phyloP scores from a whole-genome alignment of 2,888 invertebrate species.

The Willowsia nigromaculata region DNA sequence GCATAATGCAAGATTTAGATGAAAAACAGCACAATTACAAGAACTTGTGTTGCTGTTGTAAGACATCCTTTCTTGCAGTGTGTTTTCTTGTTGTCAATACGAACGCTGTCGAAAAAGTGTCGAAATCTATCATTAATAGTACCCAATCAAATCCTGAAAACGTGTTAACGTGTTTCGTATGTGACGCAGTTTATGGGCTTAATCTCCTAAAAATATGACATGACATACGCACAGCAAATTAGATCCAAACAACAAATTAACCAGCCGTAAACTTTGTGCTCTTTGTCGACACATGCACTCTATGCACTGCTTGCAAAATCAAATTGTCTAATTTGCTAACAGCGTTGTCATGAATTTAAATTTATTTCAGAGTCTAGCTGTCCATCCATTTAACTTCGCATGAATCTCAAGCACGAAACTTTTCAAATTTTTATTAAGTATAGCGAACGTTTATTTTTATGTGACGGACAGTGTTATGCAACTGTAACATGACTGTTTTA shows the following conservation, averaged over 20 bases:
- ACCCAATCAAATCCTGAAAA: slow-evolving; percentile 7
- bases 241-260: not conserved
- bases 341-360: not conserved
- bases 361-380: too few species aligned
- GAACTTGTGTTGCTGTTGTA: not conserved
- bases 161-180: not conserved
- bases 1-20: not conserved
- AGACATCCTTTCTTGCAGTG: not conserved
- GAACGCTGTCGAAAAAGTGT: not conserved
- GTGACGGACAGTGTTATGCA: not conserved
- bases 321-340: slow-evolving; percentile 3
- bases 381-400: not conserved
- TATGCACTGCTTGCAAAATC: not conserved
- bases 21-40: not conserved
- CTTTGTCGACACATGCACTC: not conserved
- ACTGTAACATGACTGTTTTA: not conserved
- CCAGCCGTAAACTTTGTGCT: not conserved
- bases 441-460: too few species aligned
- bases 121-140: not conserved
- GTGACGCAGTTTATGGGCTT: not conserved
- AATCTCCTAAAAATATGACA: not conserved
- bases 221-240: not conserved
- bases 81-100: not conserved
- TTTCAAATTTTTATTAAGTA: too few species aligned
- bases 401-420: not conserved